Conservation (phyloP, 2,888 invertebrate genomes). For the Caenorhabditis sulstoni region DNA sequence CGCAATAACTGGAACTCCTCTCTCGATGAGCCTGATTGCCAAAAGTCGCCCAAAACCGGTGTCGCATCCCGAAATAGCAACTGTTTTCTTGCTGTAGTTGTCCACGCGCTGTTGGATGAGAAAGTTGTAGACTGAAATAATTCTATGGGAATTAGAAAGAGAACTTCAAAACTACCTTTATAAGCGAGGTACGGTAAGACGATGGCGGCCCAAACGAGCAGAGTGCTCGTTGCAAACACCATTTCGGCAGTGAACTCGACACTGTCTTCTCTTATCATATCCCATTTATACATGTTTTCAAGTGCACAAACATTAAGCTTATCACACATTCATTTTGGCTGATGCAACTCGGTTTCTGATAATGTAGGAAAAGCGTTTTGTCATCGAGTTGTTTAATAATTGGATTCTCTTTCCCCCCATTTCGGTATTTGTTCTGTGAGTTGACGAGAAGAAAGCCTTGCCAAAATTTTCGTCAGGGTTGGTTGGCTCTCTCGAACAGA, state of each 20-base stretch:
- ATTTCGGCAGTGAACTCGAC: background rate
- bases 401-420: background rate
- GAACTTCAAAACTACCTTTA: constrained; percentile 12
- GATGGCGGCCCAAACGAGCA: background rate
- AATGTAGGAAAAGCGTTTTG: constrained; percentile 30
- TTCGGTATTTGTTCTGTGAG: too few relatives aligned
- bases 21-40: constrained; percentile 51
- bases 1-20: constrained; percentile 65
- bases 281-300: constrained; percentile 26
- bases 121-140: constrained; percentile 40
- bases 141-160: background rate
- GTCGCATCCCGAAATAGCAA: constrained; percentile 68
- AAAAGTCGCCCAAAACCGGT: constrained; percentile 65
- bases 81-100: constrained; percentile 45
- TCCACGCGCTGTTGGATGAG: constrained; percentile 22
- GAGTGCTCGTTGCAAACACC: background rate
- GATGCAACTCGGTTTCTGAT: constrained; percentile 44
- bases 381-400: constrained; percentile 18
- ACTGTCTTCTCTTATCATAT: constrained; percentile 4
- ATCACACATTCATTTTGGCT: constrained; percentile 37
- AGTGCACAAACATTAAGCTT: constrained; percentile 18
- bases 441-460: background rate
- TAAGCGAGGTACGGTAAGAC: constrained; percentile 1
- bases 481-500: constrained; percentile 22
- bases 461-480: background rate